These are phyloP conservation scores for Eospalax fontanierii DNA, from an alignment of 2,797 vertebrate genomes.

Conservation along the genomic window DNA sequence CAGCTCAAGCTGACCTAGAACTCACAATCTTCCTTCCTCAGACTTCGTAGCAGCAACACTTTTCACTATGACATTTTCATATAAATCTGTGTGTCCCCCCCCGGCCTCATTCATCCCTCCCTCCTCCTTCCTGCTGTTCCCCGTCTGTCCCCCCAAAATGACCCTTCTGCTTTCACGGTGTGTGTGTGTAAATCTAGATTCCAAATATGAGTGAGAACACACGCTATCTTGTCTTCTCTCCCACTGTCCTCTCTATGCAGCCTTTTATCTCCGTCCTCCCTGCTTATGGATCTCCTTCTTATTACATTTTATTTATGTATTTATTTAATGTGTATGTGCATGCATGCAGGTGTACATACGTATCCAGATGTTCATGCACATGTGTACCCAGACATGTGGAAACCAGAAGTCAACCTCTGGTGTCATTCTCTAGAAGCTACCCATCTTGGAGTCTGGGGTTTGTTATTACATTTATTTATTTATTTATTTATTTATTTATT, in stretches of 20 bases:
- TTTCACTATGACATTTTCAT: not conserved
- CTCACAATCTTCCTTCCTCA: not conserved
- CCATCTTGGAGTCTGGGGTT: not conserved
- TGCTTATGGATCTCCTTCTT: not conserved
- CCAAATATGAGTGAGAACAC: not conserved
- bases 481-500: no score
- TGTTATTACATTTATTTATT: not conserved
- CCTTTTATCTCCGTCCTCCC: not conserved
- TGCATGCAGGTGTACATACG: not conserved
- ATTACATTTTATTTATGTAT: not conserved
- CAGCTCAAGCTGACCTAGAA: not conserved
- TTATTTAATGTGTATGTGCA: not conserved
- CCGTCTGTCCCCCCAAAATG: not conserved
- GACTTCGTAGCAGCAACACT: no score
- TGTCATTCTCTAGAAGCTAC: not conserved
- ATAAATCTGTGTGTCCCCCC: not conserved
- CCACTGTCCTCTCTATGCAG: not conserved
- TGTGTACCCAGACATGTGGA: no score
- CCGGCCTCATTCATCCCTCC: not conserved
- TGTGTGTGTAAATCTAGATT: not conserved
- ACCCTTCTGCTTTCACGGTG: not conserved
- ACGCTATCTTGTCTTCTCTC: no score
- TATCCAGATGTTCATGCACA: no score
- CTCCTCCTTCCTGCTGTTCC: not conserved
- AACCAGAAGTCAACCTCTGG: not conserved